A percentile compares a stretch with the other conserved stretches of the same genome.
Evolutionary conservation across 2,888 invertebrate genomes (phyloP).

Genomic region (Andrena fulva): DNA sequence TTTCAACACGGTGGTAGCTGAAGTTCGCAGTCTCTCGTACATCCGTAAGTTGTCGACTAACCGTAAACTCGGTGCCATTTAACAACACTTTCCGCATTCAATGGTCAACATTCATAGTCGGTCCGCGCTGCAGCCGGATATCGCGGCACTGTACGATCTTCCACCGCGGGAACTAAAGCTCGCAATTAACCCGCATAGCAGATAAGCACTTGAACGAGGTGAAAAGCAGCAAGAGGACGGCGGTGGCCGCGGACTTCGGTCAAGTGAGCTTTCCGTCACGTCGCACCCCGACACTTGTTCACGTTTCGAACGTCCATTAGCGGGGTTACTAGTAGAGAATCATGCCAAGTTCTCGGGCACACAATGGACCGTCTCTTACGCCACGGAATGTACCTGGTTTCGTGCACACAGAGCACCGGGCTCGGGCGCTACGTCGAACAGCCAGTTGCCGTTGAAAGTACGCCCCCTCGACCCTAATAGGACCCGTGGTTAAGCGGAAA

Average conservation of each 20-base stretch:
- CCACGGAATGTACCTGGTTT: neutral
- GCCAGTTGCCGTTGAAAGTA: conserved; percentile 14
- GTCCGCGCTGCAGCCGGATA: conserved; percentile 1
- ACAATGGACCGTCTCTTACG: conserved; percentile 9
- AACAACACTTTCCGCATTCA: neutral
- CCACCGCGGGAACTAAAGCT: conserved; percentile 51
- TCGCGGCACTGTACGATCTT: conserved; percentile 8
- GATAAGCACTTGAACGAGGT: conserved; percentile 42
- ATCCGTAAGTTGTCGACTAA: too few species aligned
- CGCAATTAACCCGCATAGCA: conserved; percentile 69
- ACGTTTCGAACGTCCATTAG: conserved; percentile 55
- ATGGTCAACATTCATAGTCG: neutral
- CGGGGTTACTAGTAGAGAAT: conserved; percentile 13
- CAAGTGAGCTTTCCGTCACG: conserved; percentile 63
- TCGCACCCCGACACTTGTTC: conserved; percentile 49
- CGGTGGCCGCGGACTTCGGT: conserved; percentile 43
- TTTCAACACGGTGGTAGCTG: too few species aligned
- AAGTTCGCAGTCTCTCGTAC: too few species aligned
- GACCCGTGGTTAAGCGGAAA: conserved; percentile 32
- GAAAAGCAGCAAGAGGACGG: conserved; percentile 32
- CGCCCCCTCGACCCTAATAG: conserved; percentile 31
- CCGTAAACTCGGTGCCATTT: too few species aligned
- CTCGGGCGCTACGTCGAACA: too few species aligned
- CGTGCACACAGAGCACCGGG: neutral
- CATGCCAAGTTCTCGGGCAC: conserved; percentile 47